Evolutionary conservation across 2,888 invertebrate species (phyloP), one percentile per base, ranked within the genome.

Genomic region (Dendrolimus houi): DNA sequence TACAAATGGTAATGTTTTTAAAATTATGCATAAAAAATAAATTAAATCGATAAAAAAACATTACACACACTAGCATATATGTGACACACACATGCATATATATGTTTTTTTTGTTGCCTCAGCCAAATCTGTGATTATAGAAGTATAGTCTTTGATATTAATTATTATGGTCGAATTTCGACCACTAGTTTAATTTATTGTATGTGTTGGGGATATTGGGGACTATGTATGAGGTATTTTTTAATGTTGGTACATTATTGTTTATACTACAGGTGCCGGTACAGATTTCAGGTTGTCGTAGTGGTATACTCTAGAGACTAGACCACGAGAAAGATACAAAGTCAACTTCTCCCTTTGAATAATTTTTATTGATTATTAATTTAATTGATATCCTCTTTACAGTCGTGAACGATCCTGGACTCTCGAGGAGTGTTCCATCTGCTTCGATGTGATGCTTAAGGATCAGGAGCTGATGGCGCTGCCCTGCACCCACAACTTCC

Each of bases 401-500:
- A 88, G 89, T 69, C 88, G 87, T 56, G 75, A 87, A 41, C 80
- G 89, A 2, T 60, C 79, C 0, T 84, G 83, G 83, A 69, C 82
- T 0, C 70, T 83, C 0, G 89, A 90, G 58, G 84, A 88, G 62
- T 89, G 89, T 58, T 82, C 87, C 41, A 88, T 90, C 54, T 89
- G 89, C 66, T 87, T 84, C 72, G 89, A 89, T 40, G 72, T 81
- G 64, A 85, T 89, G 74, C 75, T 79, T 0, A 73, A 71, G 7
- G 69, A 74, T 54, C 83, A 87, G 64, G 74, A 81, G 57, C 72
- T 84, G 64, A 77, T 78, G 60, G 58, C 73, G 0, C 72, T 88
- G 17, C 75, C 84, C 0, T 88, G 89, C 74, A 73, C 87, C 0
- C 89, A 88, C 67, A 74, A 82, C 66, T 89, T 89, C 77, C 90